Conservation (phyloP, 2,888 invertebrate species). For the Drosophila macrospina region DNA sequence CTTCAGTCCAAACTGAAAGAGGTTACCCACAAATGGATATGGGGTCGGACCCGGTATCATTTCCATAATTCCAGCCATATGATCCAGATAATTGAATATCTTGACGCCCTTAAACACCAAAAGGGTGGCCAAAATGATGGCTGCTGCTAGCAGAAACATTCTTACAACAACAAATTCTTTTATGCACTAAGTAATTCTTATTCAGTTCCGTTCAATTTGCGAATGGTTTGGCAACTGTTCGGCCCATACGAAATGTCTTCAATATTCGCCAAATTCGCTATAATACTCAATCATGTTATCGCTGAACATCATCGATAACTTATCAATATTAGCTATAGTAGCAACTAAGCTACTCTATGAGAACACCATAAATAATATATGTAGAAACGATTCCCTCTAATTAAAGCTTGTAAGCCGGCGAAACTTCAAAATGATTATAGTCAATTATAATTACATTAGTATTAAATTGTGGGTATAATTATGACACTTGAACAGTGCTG, state of each 20-base stretch:
- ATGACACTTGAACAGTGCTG: not conserved
- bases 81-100: constrained; percentile 80
- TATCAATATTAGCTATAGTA: constrained; percentile 45
- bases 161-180: not conserved
- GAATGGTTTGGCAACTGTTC: constrained; percentile 26
- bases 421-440: constrained; percentile 18
- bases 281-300: constrained; percentile 7
- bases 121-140: constrained; percentile 70
- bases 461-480: constrained; percentile 29
- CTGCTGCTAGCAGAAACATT: constrained; percentile 74
- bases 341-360: not conserved
- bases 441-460: constrained; percentile 26
- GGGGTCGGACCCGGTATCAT: constrained; percentile 83
- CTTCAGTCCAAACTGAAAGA: constrained; percentile 80
- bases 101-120: constrained; percentile 77
- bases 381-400: not conserved
- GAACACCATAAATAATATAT: not conserved
- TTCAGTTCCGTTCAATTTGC: constrained; percentile 24
- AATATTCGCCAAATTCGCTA: constrained; percentile 28
- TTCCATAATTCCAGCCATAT: constrained; percentile 83
- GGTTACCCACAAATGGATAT: constrained; percentile 82
- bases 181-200: not conserved
- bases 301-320: constrained; percentile 56
- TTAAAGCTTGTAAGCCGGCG: constrained; percentile 3
- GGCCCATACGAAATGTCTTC: constrained; percentile 20